These are phyloP conservation scores for Drosophila elegans DNA, from an alignment of 1,140 invertebrate species.

Conservation along the genomic window DNA sequence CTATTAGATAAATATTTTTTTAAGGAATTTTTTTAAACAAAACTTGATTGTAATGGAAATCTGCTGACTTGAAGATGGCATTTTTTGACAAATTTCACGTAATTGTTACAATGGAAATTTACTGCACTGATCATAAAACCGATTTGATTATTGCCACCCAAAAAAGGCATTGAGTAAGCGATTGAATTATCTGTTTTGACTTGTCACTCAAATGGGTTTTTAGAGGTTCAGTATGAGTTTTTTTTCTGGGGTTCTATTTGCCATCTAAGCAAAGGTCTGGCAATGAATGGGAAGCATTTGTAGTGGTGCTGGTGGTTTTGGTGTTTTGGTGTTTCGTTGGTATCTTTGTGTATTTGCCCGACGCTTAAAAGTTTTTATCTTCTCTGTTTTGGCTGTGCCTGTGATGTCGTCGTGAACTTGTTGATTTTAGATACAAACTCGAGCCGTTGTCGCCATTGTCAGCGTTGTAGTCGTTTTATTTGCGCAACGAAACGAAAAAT, in stretches of 20 bases:
- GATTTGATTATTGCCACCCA: constrained; percentile 20
- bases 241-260: constrained; percentile 54
- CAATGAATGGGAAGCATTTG: constrained; percentile 62
- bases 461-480: constrained; percentile 57
- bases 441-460: constrained; percentile 43
- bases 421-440: constrained; percentile 81
- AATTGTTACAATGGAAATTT: constrained; percentile 17
- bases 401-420: constrained; percentile 70
- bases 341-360: constrained; percentile 54
- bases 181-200: constrained; percentile 35
- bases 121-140: constrained; percentile 7
- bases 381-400: constrained; percentile 53
- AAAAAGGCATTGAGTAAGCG: constrained; percentile 11
- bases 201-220: constrained; percentile 61
- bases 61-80: neutral
- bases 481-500: constrained; percentile 67
- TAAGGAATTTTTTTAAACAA: too few species aligned
- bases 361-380: constrained; percentile 79
- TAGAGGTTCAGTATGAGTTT: constrained; percentile 11
- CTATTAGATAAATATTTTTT: too few species aligned
- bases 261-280: constrained; percentile 62
- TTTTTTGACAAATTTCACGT: neutral
- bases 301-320: constrained; percentile 10
- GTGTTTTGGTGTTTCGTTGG: constrained; percentile 20
- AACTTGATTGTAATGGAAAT: neutral